Evolutionary conservation across 2,797 vertebrate genomes (phyloP).

Genomic region (Pseudochirops cupreus): DNA sequence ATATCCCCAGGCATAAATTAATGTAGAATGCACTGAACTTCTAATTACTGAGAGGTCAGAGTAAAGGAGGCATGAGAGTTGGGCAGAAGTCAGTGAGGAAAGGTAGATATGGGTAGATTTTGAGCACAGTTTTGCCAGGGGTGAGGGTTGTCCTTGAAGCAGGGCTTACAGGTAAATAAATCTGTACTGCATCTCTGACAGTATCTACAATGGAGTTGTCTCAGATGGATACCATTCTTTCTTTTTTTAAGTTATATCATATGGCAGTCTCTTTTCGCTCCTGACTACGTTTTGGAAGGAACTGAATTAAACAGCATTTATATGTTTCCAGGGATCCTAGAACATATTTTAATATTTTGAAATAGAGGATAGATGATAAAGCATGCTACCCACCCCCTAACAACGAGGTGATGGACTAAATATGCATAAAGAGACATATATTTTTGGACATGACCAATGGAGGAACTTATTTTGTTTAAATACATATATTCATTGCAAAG

Average conservation of each 20-base stretch:
- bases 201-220: neutral
- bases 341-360: constrained; percentile 21
- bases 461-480: neutral
- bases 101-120: neutral
- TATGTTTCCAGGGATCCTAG: constrained; percentile 18
- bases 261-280: neutral
- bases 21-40: neutral
- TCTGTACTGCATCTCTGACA: neutral
- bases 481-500: neutral
- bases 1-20: neutral
- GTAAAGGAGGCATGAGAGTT: neutral
- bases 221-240: neutral
- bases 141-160: neutral
- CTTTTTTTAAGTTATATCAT: neutral
- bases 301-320: constrained; percentile 9
- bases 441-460: neutral
- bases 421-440: neutral
- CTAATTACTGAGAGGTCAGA: neutral
- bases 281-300: neutral
- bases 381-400: neutral
- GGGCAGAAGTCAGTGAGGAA: neutral
- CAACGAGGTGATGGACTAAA: neutral
- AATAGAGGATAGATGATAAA: neutral
- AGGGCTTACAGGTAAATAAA: neutral
- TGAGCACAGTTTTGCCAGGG: neutral